Percentiles rank a stretch among this genome's conserved stretches.
These are phyloP conservation scores for Pseudorectes ferrugineus DNA, from an alignment of 2,113 vertebrate genomes.

Conservation along the genomic window DNA sequence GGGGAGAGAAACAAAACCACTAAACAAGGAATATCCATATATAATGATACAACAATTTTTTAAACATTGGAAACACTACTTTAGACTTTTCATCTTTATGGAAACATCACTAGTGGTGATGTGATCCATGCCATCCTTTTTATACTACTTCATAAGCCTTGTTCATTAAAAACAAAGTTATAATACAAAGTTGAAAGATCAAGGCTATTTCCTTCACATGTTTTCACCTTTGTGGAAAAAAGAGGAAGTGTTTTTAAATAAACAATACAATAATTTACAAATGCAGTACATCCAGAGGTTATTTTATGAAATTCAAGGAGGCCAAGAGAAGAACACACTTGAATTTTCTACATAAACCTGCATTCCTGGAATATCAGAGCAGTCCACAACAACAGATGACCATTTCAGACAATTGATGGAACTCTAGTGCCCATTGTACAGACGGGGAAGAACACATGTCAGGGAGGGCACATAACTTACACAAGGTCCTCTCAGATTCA, in stretches of 20 bases:
- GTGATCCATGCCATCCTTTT: not conserved
- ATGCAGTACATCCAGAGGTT: not conserved
- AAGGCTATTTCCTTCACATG: not conserved
- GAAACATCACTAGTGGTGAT: not conserved
- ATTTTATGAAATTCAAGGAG: not conserved
- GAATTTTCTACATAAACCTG: not conserved
- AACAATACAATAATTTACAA: not conserved
- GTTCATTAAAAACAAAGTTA: not conserved
- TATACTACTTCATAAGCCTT: not conserved
- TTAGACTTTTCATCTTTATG: not conserved
- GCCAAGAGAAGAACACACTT: not conserved
- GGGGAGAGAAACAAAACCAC: not conserved
- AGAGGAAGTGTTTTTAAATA: not conserved
- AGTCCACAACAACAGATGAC: not conserved
- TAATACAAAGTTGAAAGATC: not conserved
- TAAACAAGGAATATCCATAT: not conserved
- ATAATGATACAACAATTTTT: not conserved
- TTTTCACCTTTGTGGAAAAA: not conserved
- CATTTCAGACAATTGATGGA: not conserved
- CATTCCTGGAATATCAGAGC: not conserved
- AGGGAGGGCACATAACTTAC: not conserved
- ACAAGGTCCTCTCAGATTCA: not conserved
- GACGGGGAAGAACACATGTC: accelerated
- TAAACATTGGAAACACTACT: not conserved
- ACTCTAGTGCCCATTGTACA: not conserved